Evolutionary conservation across 2,888 invertebrate species (phyloP), one percentile per base, ranked within the genome.

Genomic region (Stenchaetothrips biformis): DNA sequence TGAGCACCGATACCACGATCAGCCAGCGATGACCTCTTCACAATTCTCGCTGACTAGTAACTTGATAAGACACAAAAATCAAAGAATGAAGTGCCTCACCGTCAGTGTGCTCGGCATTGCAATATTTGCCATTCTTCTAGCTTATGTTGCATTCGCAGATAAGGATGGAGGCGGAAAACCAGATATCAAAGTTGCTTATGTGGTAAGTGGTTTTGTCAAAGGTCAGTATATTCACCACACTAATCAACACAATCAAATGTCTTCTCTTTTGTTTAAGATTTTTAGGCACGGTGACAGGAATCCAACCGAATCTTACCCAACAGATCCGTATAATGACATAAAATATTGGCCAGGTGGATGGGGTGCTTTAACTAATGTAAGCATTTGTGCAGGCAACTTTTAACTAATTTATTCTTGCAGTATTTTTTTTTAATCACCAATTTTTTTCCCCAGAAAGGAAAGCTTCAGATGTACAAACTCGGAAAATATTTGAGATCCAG

Each of bases 271-370:
- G 4, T 53, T 6, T 2, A 86, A 94, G 93, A 84, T 95, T 81
- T 95, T 93, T 86, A 90, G 95, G 7, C 95, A 95, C 88, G 95
- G 95, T 9, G 94, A 94, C 82, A 88, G 95, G 84, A 91, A 93
- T 81, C 96, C 97, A 0, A 90, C 91, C 7, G 86, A 88, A 37
- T 90, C 91, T 1, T 97, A 95, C 85, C 92, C 92, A 16, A 94
- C 91, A 84, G 96, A 97, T 87, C 94, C 94, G 2, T 90, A 94
- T 85, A 89, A 89, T 82, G 89, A 92, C 82, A 91, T 74, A 25
- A 74, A 92, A 84, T 88, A 90, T 80, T 97, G 96, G 96, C 92
- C 92, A 7, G 92, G 92, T 83, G 96, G 96, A 79, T 90, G 91
- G 85, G 95, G 95, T 9, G 90, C 94, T 79, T 89, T 97, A 48